A percentile compares a stretch with the other conserved stretches of the same genome.
These are phyloP conservation scores for Coreoperca whiteheadi DNA, from an alignment of 2,113 vertebrate genomes.

Conservation along the genomic window DNA sequence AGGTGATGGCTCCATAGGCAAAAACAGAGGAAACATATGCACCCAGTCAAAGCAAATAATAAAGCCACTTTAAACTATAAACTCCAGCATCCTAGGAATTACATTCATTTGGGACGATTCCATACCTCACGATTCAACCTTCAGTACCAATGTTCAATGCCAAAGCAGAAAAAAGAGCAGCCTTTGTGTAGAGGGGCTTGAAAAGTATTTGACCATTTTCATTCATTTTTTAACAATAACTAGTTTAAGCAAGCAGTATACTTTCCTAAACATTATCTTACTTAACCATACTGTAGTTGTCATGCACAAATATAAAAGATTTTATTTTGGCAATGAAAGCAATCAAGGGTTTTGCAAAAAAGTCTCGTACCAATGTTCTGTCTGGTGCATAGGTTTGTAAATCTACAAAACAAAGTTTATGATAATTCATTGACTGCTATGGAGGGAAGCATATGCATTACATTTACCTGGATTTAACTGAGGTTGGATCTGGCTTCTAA, in stretches of 20 bases:
- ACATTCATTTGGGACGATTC: neutral
- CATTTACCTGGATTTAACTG: neutral
- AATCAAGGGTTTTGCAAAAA: neutral
- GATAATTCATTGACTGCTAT: neutral
- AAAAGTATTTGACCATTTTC: too few relatives aligned
- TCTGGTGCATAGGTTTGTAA: neutral
- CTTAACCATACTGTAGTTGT: neutral
- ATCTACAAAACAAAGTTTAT: neutral
- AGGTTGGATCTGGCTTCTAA: neutral
- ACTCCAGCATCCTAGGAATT: neutral
- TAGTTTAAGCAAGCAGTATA: neutral
- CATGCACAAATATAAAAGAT: neutral
- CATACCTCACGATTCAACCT: neutral
- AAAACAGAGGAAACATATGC: neutral
- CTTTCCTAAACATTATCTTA: neutral
- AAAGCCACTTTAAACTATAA: neutral
- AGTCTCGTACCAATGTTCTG: neutral
- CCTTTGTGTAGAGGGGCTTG: neutral
- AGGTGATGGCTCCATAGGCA: constrained; percentile 19
- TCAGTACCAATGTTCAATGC: neutral
- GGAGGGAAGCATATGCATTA: neutral
- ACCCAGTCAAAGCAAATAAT: neutral
- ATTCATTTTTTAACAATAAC: neutral
- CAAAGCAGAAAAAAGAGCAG: neutral
- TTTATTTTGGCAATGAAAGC: neutral